These are phyloP conservation scores for Drosophila grimshawi DNA, from an alignment of 1,140 invertebrate species.

Conservation along the genomic window DNA sequence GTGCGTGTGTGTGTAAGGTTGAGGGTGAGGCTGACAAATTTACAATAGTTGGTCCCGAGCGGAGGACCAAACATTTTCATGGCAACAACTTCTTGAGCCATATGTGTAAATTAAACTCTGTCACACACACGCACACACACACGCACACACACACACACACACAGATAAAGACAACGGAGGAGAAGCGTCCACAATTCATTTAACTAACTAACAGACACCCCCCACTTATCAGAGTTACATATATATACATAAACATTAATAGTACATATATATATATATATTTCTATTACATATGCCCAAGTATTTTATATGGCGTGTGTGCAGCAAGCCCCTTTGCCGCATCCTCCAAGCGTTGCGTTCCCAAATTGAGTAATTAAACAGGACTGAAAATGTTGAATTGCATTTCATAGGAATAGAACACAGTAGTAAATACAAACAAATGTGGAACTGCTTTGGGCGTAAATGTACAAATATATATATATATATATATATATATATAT, in stretches of 20 bases:
- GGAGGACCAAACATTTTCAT: slow-evolving; percentile 40
- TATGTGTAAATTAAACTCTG: slow-evolving; percentile 45
- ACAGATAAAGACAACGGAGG: too few species aligned
- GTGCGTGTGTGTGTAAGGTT: background rate
- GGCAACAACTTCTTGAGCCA: slow-evolving; percentile 45
- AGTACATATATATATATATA: slow-evolving; percentile 7
- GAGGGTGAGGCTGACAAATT: slow-evolving; percentile 13
- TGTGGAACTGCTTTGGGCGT: background rate
- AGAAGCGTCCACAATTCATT: slow-evolving; percentile 43
- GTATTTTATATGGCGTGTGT: slow-evolving; percentile 18
- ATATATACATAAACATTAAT: too few species aligned
- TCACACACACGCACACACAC: slow-evolving; percentile 11
- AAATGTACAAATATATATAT: background rate
- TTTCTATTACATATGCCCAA: slow-evolving; percentile 27
- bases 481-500: background rate
- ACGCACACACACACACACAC: background rate
- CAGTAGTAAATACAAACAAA: background rate
- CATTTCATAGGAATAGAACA: slow-evolving; percentile 8
- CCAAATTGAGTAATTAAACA: slow-evolving; percentile 47
- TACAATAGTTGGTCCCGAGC: slow-evolving; percentile 42
- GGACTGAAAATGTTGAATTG: slow-evolving; percentile 42
- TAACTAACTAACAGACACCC: slow-evolving; percentile 11
- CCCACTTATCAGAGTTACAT: background rate
- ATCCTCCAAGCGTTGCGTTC: background rate
- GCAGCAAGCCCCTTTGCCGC: background rate